Conservation (phyloP, 1,140 invertebrate species). For the Cotesia vestalis region DNA sequence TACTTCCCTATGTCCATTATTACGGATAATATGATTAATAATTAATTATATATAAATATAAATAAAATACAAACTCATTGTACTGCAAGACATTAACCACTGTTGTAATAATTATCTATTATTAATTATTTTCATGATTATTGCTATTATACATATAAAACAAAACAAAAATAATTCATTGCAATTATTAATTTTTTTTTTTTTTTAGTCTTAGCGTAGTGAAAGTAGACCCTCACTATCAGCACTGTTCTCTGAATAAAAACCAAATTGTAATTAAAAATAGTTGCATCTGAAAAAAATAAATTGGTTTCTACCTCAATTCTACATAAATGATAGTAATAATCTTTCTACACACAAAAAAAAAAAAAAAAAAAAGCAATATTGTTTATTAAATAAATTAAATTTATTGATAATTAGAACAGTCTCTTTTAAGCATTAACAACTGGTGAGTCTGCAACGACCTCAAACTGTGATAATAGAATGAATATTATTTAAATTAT, state of each 20-base stretch:
- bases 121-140: conserved; percentile 45
- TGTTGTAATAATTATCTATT: conserved; percentile 60
- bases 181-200: conserved; percentile 55
- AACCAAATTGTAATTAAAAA: conserved; percentile 43
- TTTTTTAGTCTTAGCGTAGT: conserved; percentile 55
- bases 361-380: conserved; percentile 41
- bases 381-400: background rate
- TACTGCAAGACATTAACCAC: conserved; percentile 60
- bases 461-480: conserved; percentile 66
- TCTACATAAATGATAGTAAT: conserved; percentile 48
- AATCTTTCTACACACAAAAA: conserved; percentile 32
- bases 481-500: conserved; percentile 61
- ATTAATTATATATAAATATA: conserved; percentile 10
- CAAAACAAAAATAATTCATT: conserved; percentile 34
- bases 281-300: conserved; percentile 46
- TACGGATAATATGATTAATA: conserved; percentile 48
- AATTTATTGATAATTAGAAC: conserved; percentile 30
- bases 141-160: conserved; percentile 48
- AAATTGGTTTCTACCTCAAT: conserved; percentile 63
- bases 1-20: conserved; percentile 51
- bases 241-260: conserved; percentile 49
- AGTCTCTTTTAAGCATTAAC: conserved; percentile 39
- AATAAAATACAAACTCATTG: conserved; percentile 56
- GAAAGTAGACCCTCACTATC: conserved; percentile 63
- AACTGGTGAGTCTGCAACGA: conserved; percentile 59